Evolutionary conservation across 2,797 vertebrate genomes (phyloP).

Genomic region (Melanotaenia nigrans): DNA sequence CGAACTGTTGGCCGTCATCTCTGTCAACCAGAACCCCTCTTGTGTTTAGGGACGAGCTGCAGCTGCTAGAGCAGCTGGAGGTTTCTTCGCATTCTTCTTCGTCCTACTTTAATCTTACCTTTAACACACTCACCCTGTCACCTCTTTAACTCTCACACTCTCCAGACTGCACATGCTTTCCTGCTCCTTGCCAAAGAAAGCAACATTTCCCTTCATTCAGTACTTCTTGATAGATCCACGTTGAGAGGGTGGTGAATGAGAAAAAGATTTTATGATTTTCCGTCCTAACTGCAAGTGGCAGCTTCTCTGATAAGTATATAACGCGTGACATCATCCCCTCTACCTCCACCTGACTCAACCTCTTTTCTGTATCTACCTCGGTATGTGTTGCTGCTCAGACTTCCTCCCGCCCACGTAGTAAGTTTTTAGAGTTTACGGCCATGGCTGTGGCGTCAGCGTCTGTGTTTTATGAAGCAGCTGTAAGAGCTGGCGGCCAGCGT

Average conservation of each 20-base stretch:
- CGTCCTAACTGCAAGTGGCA: slow-evolving; percentile 4
- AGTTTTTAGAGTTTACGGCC: slow-evolving; percentile 64
- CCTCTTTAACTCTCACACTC: slow-evolving; percentile 31
- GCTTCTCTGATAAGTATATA: slow-evolving; percentile 16
- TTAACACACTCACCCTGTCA: slow-evolving; percentile 59
- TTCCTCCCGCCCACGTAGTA: slow-evolving; percentile 31
- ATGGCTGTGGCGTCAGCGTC: slow-evolving; percentile 52
- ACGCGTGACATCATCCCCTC: background rate
- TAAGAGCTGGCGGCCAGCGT: slow-evolving; percentile 52
- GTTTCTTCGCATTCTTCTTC: slow-evolving; percentile 54
- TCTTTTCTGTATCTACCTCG: slow-evolving; percentile 10
- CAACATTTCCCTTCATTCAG: slow-evolving; percentile 34
- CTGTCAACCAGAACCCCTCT: slow-evolving; percentile 48
- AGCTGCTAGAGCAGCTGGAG: slow-evolving; percentile 80
- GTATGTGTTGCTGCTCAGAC: slow-evolving; percentile 25
- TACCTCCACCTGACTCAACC: slow-evolving; percentile 5
- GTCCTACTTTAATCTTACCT: slow-evolving; percentile 66
- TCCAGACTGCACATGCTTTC: slow-evolving; percentile 29
- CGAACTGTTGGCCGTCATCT: slow-evolving; percentile 42
- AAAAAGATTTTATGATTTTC: slow-evolving; percentile 45
- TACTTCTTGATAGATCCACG: slow-evolving; percentile 16
- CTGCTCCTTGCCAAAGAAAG: slow-evolving; percentile 52
- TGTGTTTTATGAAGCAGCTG: slow-evolving; percentile 75
- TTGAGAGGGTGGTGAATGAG: slow-evolving; percentile 19
- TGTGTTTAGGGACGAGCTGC: slow-evolving; percentile 51